Evolutionary conservation across 2,797 vertebrate species (phyloP).

Genomic region (Salarias fasciatus): DNA sequence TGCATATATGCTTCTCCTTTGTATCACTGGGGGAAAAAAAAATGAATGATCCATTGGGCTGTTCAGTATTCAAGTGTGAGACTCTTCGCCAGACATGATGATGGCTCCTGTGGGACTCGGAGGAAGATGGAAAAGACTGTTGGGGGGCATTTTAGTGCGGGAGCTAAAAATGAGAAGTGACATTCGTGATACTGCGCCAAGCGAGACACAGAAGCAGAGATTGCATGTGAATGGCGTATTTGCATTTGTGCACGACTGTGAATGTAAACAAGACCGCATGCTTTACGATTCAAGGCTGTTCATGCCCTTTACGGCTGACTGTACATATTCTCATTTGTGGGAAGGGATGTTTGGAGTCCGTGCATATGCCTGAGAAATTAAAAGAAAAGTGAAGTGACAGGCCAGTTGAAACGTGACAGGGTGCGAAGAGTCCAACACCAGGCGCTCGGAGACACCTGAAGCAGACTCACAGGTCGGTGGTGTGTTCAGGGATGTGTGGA

Average conservation of each 20-base stretch:
- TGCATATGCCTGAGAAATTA: constrained; percentile 1
- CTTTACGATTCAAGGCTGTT: not conserved
- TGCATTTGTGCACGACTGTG: constrained; percentile 9
- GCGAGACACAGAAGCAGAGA: constrained; percentile 5
- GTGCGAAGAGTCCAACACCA: not conserved
- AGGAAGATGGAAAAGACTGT: constrained; percentile 59
- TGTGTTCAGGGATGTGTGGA: constrained; percentile 91
- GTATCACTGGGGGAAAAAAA: constrained; percentile 35
- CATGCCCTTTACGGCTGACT: not conserved
- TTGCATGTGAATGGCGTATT: constrained; percentile 7
- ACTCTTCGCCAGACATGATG: constrained; percentile 58
- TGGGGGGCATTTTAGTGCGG: constrained; percentile 48
- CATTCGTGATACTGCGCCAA: constrained; percentile 28
- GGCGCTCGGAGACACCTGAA: too few species aligned
- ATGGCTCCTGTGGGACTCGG: constrained; percentile 64
- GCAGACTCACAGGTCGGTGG: constrained; percentile 92
- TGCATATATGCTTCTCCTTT: constrained; percentile 18
- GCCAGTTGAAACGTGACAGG: constrained; percentile 15
- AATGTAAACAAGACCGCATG: not conserved
- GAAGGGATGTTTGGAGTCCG: constrained; percentile 3
- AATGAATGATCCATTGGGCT: constrained; percentile 52
- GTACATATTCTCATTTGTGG: not conserved
- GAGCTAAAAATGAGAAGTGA: constrained; percentile 57
- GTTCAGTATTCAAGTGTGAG: constrained; percentile 65
- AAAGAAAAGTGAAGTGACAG: constrained; percentile 7